Evolutionary conservation across 2,113 vertebrate genomes (phyloP).

Genomic region (Rhinoderma darwinii): DNA sequence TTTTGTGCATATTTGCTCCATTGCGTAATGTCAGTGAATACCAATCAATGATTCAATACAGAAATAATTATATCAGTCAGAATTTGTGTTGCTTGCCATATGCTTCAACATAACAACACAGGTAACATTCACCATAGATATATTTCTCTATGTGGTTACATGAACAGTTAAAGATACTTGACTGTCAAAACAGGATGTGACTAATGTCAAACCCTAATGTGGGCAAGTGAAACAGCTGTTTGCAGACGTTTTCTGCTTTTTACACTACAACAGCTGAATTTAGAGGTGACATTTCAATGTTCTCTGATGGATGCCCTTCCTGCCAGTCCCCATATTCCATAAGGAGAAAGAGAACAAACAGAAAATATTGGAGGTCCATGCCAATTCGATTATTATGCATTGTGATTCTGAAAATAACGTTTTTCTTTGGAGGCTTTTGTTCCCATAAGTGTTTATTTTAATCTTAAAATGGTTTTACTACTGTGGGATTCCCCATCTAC

Average conservation of each 20-base stretch:
- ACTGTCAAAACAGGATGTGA: constrained; percentile 46
- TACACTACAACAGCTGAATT: constrained; percentile 19
- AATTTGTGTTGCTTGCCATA: not conserved
- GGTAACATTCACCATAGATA: not conserved
- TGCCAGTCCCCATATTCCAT: not conserved
- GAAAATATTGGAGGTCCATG: constrained; percentile 19
- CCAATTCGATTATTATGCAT: not conserved
- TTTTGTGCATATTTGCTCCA: not conserved
- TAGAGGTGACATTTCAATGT: not conserved
- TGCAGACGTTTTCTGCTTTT: not conserved
- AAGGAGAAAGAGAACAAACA: not conserved
- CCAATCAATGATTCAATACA: not conserved
- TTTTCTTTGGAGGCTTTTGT: not conserved
- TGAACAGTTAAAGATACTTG: not conserved
- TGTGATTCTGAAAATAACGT: not conserved
- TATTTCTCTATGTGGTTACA: not conserved
- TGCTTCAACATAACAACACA: not conserved
- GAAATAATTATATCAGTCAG: not conserved
- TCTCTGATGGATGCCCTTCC: not conserved
- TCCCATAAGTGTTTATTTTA: constrained; percentile 26
- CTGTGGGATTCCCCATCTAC: not conserved
- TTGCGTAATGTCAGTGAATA: not conserved
- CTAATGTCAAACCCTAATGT: constrained; percentile 31
- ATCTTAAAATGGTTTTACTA: constrained; percentile 14
- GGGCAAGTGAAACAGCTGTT: constrained; percentile 36